phyloP scores from a whole-genome alignment of 2,113 vertebrate genomes.

The Pachypanchax playfairii region DNA sequence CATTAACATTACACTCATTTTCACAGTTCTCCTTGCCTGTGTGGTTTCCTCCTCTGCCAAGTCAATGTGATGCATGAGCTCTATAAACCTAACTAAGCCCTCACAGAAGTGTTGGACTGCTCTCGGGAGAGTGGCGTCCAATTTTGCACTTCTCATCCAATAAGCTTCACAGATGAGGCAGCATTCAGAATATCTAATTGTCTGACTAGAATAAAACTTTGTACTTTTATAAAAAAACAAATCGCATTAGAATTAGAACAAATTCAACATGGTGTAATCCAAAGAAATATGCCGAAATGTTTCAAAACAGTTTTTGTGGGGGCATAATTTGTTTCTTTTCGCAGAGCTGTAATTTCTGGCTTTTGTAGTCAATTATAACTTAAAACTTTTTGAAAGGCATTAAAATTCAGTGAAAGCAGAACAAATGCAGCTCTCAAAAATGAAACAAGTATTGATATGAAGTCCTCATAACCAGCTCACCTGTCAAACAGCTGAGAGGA shows the following conservation, averaged over 20 bases:
- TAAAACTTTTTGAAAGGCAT: slow-evolving; percentile 6
- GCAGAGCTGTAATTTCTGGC: background rate
- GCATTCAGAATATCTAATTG: slow-evolving; percentile 44
- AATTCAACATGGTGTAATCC: slow-evolving; percentile 40
- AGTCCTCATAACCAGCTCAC: slow-evolving; percentile 25
- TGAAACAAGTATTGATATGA: background rate
- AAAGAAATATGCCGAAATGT: slow-evolving; percentile 36
- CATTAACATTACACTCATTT: slow-evolving; percentile 47
- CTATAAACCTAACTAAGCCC: slow-evolving; percentile 53
- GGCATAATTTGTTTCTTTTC: background rate
- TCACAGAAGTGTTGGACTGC: slow-evolving; percentile 46
- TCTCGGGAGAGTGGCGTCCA: slow-evolving; percentile 49
- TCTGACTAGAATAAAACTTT: slow-evolving; percentile 41
- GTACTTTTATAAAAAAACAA: slow-evolving; percentile 39
- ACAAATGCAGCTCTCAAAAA: background rate
- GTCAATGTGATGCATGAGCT: slow-evolving; percentile 50
- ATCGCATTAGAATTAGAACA: slow-evolving; percentile 22
- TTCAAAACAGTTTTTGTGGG: slow-evolving; percentile 17
- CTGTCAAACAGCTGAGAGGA: slow-evolving; percentile 53
- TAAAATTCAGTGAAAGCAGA: background rate
- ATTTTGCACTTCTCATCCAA: slow-evolving; percentile 53
- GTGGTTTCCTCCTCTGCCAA: slow-evolving; percentile 43
- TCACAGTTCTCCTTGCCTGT: slow-evolving; percentile 46
- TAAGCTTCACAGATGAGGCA: slow-evolving; percentile 42
- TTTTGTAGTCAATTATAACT: slow-evolving; percentile 10